Evolutionary conservation across 2,113 vertebrate species (phyloP).

Genomic region (Scophthalmus maximus): DNA sequence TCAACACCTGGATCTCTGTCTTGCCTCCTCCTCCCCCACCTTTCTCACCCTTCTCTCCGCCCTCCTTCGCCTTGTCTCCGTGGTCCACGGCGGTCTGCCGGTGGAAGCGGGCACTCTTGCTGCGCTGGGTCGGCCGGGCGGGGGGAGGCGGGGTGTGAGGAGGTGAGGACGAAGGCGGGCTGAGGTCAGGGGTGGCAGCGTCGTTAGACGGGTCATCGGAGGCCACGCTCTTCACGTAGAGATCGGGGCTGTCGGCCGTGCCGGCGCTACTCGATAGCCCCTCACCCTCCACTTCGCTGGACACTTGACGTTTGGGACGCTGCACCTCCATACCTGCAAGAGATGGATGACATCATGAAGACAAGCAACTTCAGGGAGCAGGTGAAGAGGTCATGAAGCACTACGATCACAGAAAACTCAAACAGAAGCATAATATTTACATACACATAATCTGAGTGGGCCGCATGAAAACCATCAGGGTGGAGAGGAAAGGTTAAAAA

Average conservation of each 20-base stretch:
- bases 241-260: conserved; percentile 92
- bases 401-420: not conserved
- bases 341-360: conserved; percentile 10
- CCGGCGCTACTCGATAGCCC: conserved; percentile 88
- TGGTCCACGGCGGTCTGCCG: conserved; percentile 91
- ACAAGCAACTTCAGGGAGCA: not conserved
- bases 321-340: conserved; percentile 92
- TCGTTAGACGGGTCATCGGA: conserved; percentile 88
- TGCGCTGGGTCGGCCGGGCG: conserved; percentile 82
- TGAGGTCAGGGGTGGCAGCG: conserved; percentile 90
- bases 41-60: conserved; percentile 62
- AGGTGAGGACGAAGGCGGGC: conserved; percentile 87
- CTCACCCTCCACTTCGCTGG: conserved; percentile 91
- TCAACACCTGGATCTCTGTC: conserved; percentile 82
- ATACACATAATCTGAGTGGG: too few relatives aligned
- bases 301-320: conserved; percentile 92
- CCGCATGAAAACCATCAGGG: too few relatives aligned
- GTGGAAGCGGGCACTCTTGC: conserved; percentile 91
- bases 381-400: not conserved
- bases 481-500: too few relatives aligned
- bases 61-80: conserved; percentile 83
- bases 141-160: conserved; percentile 84
- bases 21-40: conserved; percentile 62
- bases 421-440: too few relatives aligned
- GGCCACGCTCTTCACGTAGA: conserved; percentile 89